Evolutionary conservation across 2,113 vertebrate genomes (phyloP), one percentile per base, ranked within the genome.

Genomic region (Leptobrachium ailaonicum): DNA sequence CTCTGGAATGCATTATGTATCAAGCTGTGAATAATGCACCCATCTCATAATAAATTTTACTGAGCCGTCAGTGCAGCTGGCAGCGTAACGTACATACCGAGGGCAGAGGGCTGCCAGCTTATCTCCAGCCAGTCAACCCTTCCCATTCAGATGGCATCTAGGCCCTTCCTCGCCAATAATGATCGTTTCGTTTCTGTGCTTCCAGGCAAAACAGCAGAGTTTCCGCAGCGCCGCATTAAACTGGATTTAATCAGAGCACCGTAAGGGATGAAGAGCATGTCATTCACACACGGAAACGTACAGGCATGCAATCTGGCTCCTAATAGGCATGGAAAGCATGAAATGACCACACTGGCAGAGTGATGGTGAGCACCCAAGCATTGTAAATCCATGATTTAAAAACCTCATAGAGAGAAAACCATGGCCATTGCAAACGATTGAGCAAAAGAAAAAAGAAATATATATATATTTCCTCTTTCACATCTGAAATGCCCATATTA

Each of bases 181-280:
- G 68, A 71, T 62, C 68, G 32, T 63, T 47, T 78, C 44, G 62
- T 78, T 62, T 78, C 47, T 78, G 63, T 71, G 42, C 64, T 76
- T 56, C 64, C 47, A 76, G 45, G 74, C 62, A 43, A 76, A 76
- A 76, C 54, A 76, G 54, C 45, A 68, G 11, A 68, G 41, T 9
- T 45, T 12, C 63, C 50, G 56, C 43, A 67, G 64, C 40, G 2
- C 10, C 14, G 45, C 9, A 13, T 43, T 68, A 76, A 76, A 67
- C 44, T 14, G 12, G 14, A 64, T 66, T 45, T 66, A 41, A 66
- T 45, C 63, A 66, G 64, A 53, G 74, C 4, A 11, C 2, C 4
- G 43, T 13, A 2, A 6, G 20, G 45, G 44, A 2, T 1, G 42
- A 1, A 43, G 2, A 66, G 62, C 13, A n/a, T 0, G 11, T 64